phyloP scores from a whole-genome alignment of 1,140 invertebrate species.

The Mycetomoellerius zeteki region DNA sequence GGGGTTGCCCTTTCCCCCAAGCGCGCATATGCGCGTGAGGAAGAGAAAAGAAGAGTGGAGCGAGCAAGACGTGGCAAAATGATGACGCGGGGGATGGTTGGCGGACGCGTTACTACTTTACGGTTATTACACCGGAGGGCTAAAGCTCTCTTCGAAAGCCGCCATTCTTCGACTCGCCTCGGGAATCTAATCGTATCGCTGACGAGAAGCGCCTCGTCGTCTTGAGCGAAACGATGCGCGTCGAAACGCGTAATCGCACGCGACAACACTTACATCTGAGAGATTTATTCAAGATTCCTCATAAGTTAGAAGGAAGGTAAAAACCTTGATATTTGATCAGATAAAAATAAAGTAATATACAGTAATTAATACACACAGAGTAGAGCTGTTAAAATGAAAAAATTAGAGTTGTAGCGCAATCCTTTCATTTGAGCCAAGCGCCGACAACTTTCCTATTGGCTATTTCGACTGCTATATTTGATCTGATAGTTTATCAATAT shows the following conservation, averaged over 20 bases:
- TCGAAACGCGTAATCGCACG: constrained; percentile 34
- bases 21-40: constrained; percentile 29
- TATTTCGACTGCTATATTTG: no score
- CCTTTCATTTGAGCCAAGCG: no score
- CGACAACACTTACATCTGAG: neutral
- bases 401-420: no score
- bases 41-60: constrained; percentile 39
- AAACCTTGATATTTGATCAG: neutral
- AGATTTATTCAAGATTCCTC: neutral
- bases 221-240: neutral
- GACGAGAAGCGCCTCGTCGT: constrained; percentile 15
- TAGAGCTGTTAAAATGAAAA: no score
- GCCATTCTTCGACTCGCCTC: constrained; percentile 60
- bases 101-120: constrained; percentile 78
- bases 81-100: constrained; percentile 47
- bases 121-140: constrained; percentile 80
- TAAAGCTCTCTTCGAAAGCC: constrained; percentile 62
- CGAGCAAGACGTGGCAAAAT: constrained; percentile 10
- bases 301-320: neutral
- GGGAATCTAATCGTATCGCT: constrained; percentile 67
- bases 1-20: constrained; percentile 66
- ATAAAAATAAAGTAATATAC: neutral
- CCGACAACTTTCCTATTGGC: no score
- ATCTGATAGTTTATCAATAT: no score
- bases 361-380: neutral